Base-by-base conservation (phyloP, 2,888 invertebrate species). In the Polyploca ridens region DNA sequence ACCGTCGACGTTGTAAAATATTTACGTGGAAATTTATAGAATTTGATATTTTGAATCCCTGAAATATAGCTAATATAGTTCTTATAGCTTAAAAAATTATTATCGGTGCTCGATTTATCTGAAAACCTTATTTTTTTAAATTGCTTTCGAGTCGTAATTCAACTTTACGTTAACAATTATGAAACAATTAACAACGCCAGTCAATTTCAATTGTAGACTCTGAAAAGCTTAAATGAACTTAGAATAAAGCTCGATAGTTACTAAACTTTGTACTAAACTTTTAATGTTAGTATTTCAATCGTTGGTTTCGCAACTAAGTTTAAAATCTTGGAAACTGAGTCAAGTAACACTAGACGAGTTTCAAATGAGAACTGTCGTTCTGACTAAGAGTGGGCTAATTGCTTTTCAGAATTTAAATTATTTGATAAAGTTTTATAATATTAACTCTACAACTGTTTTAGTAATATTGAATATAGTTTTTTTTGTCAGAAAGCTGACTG, bases 161-260 rank as follows among this genome's bases (percentile, higher is more conserved):
- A 27, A 27, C 27, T 27, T 27, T 27, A 27, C 27, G 0, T 54
- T 19, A 54, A 16, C 54, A 54, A 54, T 19, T 19, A 3, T 54
- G 10, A 54, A 10, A 19, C 10, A 54, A 54, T 54, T 19, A 19
- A 54, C 54, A 19, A 54, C 8, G 16, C 19, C 7, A 54, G n/a
- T 54, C 16, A 54, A 8, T 54, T 19, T 19, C 54, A 54, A 54
- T 54, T 54, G 54, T 10, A 19, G n/a, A 54, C 54, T 54, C 54
- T 10, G 19, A n/a, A 54, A 54, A 54, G 54, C 54, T 54, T 54
- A 16, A 54, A 54, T 19, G 19, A 54, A 54, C 54, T 54, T 54
- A 19, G 54, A 19, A 54, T 7, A 54, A 54, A 54, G 54, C 54
- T 54, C 54, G 10, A 54, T 54, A 54, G 27, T 27, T 27, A 2